Percentiles rank a stretch among this genome's conserved stretches.
Evolutionary conservation across 2,888 invertebrate species (phyloP).

Genomic region (Lomographa bimaculata): DNA sequence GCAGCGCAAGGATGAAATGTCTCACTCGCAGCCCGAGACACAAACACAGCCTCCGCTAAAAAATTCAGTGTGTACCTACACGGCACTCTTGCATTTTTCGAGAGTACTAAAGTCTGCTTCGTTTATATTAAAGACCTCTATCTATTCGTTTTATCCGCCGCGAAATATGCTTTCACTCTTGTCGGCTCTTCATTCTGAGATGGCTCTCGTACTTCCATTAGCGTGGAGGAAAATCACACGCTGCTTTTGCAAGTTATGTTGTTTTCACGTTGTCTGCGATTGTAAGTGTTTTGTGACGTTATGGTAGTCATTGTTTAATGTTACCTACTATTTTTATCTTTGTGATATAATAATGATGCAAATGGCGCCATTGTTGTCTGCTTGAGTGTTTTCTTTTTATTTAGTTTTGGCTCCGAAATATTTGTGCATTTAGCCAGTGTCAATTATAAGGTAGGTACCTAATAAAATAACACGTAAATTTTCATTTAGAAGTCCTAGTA

Average conservation of each 20-base stretch:
- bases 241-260: constrained; percentile 20
- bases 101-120: constrained; percentile 81
- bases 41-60: constrained; percentile 59
- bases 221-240: constrained; percentile 28
- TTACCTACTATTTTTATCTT: too few relatives aligned
- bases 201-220: constrained; percentile 36
- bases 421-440: too few relatives aligned
- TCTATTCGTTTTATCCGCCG: constrained; percentile 80
- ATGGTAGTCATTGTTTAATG: constrained; percentile 2
- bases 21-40: constrained; percentile 32
- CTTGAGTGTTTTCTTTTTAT: too few relatives aligned
- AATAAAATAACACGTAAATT: too few relatives aligned
- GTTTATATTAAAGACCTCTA: constrained; percentile 83
- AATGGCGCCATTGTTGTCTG: too few relatives aligned
- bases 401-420: too few relatives aligned
- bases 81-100: constrained; percentile 76
- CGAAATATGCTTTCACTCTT: constrained; percentile 78
- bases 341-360: too few relatives aligned
- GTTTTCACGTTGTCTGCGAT: constrained; percentile 15
- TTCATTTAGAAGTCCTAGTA: too few relatives aligned
- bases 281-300: constrained; percentile 19
- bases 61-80: constrained; percentile 73
- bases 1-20: constrained; percentile 37
- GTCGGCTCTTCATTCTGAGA: constrained; percentile 60
- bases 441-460: too few relatives aligned